Evolutionary conservation across 2,113 vertebrate genomes (phyloP).

Genomic region (Trogon melanurus): DNA sequence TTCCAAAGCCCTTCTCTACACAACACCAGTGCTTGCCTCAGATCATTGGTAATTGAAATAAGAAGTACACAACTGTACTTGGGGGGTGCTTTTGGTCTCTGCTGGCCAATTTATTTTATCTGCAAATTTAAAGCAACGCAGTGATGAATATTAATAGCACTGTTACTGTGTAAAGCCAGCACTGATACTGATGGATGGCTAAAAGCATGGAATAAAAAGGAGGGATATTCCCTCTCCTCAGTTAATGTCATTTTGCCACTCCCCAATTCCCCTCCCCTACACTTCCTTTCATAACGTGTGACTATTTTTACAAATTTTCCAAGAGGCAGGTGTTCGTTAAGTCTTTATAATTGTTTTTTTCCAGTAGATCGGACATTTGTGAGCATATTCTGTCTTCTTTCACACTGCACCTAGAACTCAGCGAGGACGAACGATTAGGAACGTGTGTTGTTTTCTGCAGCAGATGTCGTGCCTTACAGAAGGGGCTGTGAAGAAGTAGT

Average conservation of each 20-base stretch:
- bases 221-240: neutral
- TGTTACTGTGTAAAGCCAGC: conserved; percentile 53
- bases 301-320: neutral
- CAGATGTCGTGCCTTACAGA: neutral
- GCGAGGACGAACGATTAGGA: neutral
- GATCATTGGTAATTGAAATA: conserved; percentile 52
- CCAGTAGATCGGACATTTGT: neutral
- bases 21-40: neutral
- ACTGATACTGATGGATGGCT: conserved; percentile 42
- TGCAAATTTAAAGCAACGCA: conserved; percentile 43
- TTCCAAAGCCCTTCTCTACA: conserved; percentile 3
- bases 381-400: neutral
- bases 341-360: neutral
- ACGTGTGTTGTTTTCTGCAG: neutral
- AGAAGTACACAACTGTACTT: conserved; percentile 45
- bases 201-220: neutral
- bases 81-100: neutral
- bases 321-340: neutral
- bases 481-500: neutral
- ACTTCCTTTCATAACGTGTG: neutral
- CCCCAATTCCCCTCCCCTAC: neutral
- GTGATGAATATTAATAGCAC: conserved; percentile 62
- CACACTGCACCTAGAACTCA: neutral
- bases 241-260: neutral
- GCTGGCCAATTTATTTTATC: conserved; percentile 62